These are phyloP conservation scores for Strix occidentalis DNA, from an alignment of 2,797 vertebrate species.

Conservation along the genomic window DNA sequence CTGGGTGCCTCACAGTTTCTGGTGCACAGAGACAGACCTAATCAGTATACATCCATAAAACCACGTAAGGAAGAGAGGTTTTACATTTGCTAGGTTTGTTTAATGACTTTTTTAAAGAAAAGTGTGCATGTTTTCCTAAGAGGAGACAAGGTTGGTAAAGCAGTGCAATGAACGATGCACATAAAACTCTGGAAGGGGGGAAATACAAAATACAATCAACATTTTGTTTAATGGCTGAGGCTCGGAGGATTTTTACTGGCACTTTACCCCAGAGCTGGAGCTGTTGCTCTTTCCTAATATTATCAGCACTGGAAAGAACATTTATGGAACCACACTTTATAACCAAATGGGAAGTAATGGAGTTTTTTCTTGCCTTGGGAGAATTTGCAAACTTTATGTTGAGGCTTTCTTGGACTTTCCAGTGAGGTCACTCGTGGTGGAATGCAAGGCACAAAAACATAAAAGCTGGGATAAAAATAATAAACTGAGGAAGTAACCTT, in stretches of 20 bases:
- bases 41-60: not conserved
- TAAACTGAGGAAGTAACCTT: not conserved
- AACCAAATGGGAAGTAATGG: not conserved
- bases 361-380: not conserved
- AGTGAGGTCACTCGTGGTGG: slow-evolving; percentile 7
- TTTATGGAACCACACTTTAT: not conserved
- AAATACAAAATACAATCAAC: not conserved
- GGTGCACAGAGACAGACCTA: not conserved
- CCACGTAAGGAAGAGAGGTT: not conserved
- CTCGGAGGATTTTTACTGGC: not conserved
- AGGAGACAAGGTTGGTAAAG: not conserved
- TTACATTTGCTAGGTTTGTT: not conserved
- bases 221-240: not conserved
- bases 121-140: not conserved
- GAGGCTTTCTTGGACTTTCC: slow-evolving; percentile 36
- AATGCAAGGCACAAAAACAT: not conserved
- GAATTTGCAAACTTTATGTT: not conserved
- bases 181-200: not conserved
- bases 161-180: not conserved
- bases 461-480: not conserved
- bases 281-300: not conserved
- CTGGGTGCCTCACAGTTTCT: not conserved
- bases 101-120: not conserved
- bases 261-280: not conserved
- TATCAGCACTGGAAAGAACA: not conserved